Percentiles rank a stretch among this genome's conserved stretches.
Evolutionary conservation across 1,140 invertebrate genomes (phyloP).

Genomic region (Ridgeia piscesae): DNA sequence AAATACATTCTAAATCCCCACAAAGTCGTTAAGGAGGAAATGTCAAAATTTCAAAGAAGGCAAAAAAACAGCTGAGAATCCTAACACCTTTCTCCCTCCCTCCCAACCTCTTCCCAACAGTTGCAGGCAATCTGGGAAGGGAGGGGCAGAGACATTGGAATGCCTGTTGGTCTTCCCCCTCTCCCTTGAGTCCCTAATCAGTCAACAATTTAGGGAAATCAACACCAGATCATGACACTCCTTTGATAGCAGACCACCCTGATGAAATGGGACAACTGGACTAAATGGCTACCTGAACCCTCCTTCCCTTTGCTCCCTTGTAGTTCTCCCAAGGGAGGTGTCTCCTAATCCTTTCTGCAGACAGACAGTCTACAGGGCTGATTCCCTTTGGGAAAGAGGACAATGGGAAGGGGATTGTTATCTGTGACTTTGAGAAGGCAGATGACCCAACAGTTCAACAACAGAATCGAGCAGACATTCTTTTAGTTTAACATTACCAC

Average conservation of each 20-base stretch:
- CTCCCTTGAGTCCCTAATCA: neutral
- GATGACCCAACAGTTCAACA: neutral
- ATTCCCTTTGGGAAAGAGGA: neutral
- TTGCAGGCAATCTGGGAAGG: too few species aligned
- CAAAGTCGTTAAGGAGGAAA: too few species aligned
- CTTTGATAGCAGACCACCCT: neutral
- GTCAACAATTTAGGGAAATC: slow-evolving; percentile 5
- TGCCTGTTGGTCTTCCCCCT: neutral
- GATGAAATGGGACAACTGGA: neutral
- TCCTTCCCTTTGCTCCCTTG: neutral
- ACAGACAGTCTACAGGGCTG: neutral
- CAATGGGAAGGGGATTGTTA: neutral
- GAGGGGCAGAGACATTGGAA: neutral
- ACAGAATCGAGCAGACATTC: too few species aligned
- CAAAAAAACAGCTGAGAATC: neutral
- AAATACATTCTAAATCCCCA: too few species aligned
- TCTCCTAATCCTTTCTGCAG: neutral
- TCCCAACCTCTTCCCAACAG: neutral
- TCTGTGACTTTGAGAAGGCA: neutral
- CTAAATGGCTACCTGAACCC: neutral
- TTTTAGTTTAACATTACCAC: too few species aligned
- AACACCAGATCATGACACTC: neutral
- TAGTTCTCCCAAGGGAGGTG: neutral
- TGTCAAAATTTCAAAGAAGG: too few species aligned
- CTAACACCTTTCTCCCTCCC: too few species aligned